Conservation (phyloP, 2,888 invertebrate genomes). For the Halictus quadricinctus region DNA sequence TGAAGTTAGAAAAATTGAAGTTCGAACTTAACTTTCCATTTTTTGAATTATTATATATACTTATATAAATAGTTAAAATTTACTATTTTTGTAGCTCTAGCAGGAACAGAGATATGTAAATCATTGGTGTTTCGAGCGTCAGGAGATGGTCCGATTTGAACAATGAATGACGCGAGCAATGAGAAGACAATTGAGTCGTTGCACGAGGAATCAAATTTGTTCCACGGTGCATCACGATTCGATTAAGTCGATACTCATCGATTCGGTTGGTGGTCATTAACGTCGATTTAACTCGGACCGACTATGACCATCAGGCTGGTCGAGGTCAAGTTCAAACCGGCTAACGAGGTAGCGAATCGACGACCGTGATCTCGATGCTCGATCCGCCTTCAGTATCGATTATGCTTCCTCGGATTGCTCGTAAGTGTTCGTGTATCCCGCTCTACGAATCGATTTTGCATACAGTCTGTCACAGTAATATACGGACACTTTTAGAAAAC, state of each 20-base stretch:
- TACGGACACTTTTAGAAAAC: not conserved
- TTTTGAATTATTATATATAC: no score
- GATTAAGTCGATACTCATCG: constrained; percentile 36
- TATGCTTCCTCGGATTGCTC: not conserved
- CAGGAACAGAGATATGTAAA: not conserved
- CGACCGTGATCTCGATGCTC: not conserved
- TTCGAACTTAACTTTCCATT: no score
- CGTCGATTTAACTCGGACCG: constrained; percentile 22
- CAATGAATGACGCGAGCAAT: not conserved
- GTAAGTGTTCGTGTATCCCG: no score
- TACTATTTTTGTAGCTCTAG: not conserved
- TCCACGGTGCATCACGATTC: constrained; percentile 25
- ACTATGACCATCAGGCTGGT: constrained; percentile 7
- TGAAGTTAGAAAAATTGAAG: no score
- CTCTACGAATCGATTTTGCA: no score
- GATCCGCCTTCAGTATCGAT: constrained; percentile 21
- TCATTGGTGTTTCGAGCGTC: not conserved
- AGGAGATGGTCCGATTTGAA: not conserved
- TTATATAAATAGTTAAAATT: not conserved
- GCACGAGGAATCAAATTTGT: constrained; percentile 27
- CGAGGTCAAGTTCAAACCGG: constrained; percentile 47
- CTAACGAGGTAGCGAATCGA: not conserved
- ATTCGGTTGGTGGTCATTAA: constrained; percentile 19
- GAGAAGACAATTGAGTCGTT: constrained; percentile 26
- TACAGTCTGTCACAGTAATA: not conserved